Conservation (phyloP, 2,113 vertebrate genomes). For the Vanacampus margaritifer region DNA sequence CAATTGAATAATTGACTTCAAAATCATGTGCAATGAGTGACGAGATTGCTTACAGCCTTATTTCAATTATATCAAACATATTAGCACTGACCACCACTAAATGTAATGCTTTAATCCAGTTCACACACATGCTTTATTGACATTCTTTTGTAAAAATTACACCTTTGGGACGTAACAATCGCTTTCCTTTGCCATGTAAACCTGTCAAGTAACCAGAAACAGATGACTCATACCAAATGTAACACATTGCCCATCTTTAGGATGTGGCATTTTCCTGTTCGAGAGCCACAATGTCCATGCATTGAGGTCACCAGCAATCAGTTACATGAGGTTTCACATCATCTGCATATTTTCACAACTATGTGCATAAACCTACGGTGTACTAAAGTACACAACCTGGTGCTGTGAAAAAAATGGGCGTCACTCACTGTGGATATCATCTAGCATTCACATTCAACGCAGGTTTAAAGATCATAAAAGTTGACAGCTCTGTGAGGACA, state of each 20-base stretch:
- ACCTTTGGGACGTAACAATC: slow-evolving; percentile 31
- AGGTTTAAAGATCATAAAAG: background rate
- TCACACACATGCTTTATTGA: slow-evolving; percentile 64
- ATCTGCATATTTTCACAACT: background rate
- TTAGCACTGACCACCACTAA: background rate
- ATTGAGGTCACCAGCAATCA: slow-evolving; percentile 2
- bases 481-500: background rate
- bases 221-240: slow-evolving; percentile 23
- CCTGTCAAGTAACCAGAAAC: slow-evolving; percentile 42
- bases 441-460: slow-evolving; percentile 1
- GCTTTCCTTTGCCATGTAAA: slow-evolving; percentile 41
- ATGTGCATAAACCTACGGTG: background rate
- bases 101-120: background rate
- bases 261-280: slow-evolving; percentile 12
- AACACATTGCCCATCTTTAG: slow-evolving; percentile 19
- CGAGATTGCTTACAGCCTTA: background rate
- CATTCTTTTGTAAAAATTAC: slow-evolving; percentile 38
- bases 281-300: slow-evolving; percentile 10
- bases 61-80: background rate
- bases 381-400: background rate
- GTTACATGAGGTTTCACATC: slow-evolving; percentile 7
- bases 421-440: background rate
- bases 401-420: slow-evolving; percentile 10
- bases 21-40: background rate
- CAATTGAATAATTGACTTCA: background rate